These are phyloP conservation scores for Pyrgus malvae DNA, from an alignment of 2,888 invertebrate species.

Conservation along the genomic window DNA sequence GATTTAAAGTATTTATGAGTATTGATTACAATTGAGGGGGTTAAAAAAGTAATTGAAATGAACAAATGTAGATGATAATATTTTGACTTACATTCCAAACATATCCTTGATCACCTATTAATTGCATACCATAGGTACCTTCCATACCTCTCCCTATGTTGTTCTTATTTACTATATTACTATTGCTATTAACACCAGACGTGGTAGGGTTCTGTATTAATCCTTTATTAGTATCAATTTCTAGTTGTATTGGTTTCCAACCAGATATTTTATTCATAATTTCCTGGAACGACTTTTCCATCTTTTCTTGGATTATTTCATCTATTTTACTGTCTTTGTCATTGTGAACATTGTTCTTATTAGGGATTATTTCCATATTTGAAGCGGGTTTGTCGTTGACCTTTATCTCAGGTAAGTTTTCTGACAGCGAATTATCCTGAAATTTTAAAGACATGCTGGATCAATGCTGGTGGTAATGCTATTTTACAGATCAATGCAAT, in stretches of 20 bases:
- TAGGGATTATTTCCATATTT: too few species aligned
- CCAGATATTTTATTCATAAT: neutral
- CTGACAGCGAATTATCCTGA: neutral
- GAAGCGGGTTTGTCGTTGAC: too few species aligned
- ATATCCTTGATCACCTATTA: slow-evolving; percentile 4
- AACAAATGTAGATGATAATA: too few species aligned
- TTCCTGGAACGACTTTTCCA: neutral
- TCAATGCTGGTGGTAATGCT: too few species aligned
- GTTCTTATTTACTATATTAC: neutral
- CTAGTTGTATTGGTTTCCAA: neutral
- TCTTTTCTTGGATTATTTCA: neutral
- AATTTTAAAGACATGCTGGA: too few species aligned
- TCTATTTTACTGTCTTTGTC: neutral
- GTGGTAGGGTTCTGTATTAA: too few species aligned
- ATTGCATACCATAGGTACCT: slow-evolving; percentile 8
- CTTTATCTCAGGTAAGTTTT: neutral
- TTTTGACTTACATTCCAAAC: slow-evolving; percentile 33
- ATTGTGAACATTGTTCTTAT: neutral
- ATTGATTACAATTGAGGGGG: too few species aligned
- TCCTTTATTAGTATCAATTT: neutral
- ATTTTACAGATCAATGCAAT: too few species aligned
- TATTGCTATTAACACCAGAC: neutral
- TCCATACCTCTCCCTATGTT: neutral
- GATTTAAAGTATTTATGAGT: too few species aligned
- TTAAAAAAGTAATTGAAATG: too few species aligned